These are phyloP conservation scores for Streptopelia turtur DNA, from an alignment of 2,797 vertebrate species.

Conservation along the genomic window DNA sequence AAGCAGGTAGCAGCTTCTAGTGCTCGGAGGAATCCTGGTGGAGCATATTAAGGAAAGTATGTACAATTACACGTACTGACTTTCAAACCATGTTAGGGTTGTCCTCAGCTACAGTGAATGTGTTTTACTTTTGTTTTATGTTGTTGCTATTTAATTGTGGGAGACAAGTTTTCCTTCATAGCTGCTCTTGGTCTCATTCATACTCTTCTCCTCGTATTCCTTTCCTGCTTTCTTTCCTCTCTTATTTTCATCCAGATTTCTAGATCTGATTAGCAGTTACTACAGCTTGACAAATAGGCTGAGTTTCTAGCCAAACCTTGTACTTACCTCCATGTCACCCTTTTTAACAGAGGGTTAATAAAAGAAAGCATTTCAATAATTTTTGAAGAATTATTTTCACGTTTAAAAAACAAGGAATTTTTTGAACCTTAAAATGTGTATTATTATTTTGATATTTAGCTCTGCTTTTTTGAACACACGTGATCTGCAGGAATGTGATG, in stretches of 20 bases:
- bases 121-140: constrained; percentile 8
- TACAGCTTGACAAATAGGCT: constrained; percentile 38
- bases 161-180: constrained; percentile 17
- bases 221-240: neutral
- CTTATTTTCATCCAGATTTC: neutral
- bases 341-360: constrained; percentile 30
- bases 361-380: constrained; percentile 47
- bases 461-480: constrained; percentile 67
- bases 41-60: constrained; percentile 60
- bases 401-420: constrained; percentile 43
- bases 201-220: neutral
- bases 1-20: constrained; percentile 49
- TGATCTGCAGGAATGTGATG: constrained; percentile 46
- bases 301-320: constrained; percentile 63
- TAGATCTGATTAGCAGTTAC: neutral
- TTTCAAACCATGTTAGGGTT: constrained; percentile 41
- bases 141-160: constrained; percentile 30
- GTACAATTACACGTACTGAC: constrained; percentile 58
- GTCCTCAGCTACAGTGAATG: constrained; percentile 6
- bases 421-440: constrained; percentile 55
- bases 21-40: constrained; percentile 59
- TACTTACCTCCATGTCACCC: constrained; percentile 60
- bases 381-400: constrained; percentile 66
- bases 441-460: constrained; percentile 24
- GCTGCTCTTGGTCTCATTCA: constrained; percentile 21